Conservation (phyloP, 2,797 vertebrate genomes). For the Megaceryle alcyon region DNA sequence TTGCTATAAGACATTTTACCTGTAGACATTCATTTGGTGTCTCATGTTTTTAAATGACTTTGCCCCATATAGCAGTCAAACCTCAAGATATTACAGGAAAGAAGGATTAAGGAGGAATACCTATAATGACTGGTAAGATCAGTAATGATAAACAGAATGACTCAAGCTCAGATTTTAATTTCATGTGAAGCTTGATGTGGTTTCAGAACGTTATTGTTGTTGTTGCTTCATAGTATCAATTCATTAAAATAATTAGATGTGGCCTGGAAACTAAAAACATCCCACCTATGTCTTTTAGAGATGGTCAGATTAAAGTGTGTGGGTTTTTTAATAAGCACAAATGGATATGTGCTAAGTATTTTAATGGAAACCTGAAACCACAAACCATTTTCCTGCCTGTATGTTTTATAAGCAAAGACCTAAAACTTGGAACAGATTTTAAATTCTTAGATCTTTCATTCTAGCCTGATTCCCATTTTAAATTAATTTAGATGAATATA, state of each 20-base stretch:
- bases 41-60: slow-evolving; percentile 67
- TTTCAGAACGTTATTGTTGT: slow-evolving; percentile 28
- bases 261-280: slow-evolving; percentile 28
- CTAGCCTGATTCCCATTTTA: neutral
- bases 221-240: slow-evolving; percentile 6
- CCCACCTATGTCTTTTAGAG: slow-evolving; percentile 31
- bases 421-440: neutral
- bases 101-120: slow-evolving; percentile 29
- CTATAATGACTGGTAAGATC: slow-evolving; percentile 6
- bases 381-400: neutral
- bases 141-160: slow-evolving; percentile 17
- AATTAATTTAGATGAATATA: neutral
- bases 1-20: slow-evolving; percentile 59
- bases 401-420: slow-evolving; percentile 6
- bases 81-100: slow-evolving; percentile 65
- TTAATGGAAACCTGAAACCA: slow-evolving; percentile 52
- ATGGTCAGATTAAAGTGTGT: slow-evolving; percentile 13
- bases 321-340: slow-evolving; percentile 36
- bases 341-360: slow-evolving; percentile 29
- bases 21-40: slow-evolving; percentile 46
- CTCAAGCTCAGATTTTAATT: slow-evolving; percentile 36
- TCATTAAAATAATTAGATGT: slow-evolving; percentile 49
- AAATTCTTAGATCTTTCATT: neutral
- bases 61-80: slow-evolving; percentile 52
- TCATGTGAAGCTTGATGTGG: slow-evolving; percentile 14